phyloP scores from a whole-genome alignment of 2,888 invertebrate species.

The Entomobrya multifasciata region DNA sequence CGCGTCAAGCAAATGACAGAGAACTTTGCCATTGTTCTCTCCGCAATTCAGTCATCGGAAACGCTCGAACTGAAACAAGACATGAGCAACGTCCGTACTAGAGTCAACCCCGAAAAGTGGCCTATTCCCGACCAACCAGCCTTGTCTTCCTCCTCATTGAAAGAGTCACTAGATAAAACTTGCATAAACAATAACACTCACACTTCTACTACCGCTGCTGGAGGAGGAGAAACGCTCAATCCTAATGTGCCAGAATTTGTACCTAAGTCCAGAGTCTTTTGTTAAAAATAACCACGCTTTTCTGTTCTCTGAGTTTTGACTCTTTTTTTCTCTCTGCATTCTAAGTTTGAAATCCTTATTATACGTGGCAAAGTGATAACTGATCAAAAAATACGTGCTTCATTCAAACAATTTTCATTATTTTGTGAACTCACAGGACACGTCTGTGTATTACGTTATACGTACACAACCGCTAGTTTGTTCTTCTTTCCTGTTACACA shows the following conservation, averaged over 20 bases:
- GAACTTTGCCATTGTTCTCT: constrained; percentile 73
- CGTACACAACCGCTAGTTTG: no score
- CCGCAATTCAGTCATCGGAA: constrained; percentile 75
- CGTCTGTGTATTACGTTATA: no score
- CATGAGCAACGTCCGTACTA: constrained; percentile 84
- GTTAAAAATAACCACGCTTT: no score
- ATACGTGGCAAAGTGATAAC: no score
- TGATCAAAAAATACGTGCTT: no score
- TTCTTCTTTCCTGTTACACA: no score
- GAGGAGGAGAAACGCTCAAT: constrained; percentile 39
- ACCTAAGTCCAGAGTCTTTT: constrained; percentile 37
- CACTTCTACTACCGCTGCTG: constrained; percentile 16
- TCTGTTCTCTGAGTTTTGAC: no score
- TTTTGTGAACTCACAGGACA: no score
- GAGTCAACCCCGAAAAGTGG: constrained; percentile 92
- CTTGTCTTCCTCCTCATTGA: constrained; percentile 86
- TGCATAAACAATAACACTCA: constrained; percentile 29
- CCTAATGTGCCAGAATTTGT: constrained; percentile 65
- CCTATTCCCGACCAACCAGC: constrained; percentile 84
- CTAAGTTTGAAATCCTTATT: no score
- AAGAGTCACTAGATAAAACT: no score
- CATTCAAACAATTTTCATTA: no score
- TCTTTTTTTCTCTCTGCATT: no score
- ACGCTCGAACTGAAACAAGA: constrained; percentile 76
- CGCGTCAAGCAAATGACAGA: constrained; percentile 84